Evolutionary conservation across 2,797 vertebrate species (phyloP).

Genomic region (Onychomys leucogaster): DNA sequence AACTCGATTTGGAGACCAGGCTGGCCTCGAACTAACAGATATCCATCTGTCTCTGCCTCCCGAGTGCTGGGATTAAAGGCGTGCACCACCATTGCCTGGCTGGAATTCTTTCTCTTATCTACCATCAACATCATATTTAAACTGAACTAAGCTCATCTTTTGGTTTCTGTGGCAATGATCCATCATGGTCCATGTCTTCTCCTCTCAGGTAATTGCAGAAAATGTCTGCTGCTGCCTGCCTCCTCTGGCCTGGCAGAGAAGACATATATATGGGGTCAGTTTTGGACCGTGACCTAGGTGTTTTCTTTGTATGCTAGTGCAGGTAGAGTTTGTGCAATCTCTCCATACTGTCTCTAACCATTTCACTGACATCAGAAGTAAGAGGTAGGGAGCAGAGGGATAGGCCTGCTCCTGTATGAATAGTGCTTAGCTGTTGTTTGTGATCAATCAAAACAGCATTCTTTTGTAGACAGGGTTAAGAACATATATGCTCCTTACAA

Average conservation of each 20-base stretch:
- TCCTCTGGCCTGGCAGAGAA: not conserved
- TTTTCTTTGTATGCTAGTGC: not conserved
- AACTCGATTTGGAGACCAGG: no score
- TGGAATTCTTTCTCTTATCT: no score
- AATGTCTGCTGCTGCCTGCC: not conserved
- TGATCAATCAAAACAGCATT: not conserved
- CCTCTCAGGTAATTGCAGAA: not conserved
- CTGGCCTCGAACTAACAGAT: no score
- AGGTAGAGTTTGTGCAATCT: not conserved
- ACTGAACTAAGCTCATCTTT: not conserved
- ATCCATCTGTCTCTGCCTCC: no score
- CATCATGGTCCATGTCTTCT: not conserved
- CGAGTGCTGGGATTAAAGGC: no score
- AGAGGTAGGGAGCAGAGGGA: not conserved
- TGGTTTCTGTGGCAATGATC: not conserved
- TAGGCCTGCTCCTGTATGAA: not conserved
- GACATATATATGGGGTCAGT: not conserved
- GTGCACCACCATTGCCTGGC: no score
- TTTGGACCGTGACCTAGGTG: not conserved
- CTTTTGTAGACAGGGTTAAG: not conserved
- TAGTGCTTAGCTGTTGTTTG: not conserved
- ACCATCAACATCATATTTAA: not conserved
- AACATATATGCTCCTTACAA: not conserved
- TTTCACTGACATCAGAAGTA: conserved; percentile 38
- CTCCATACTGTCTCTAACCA: not conserved